Conservation (phyloP, 2,888 invertebrate genomes). For the Ypsolopha scabrella region DNA sequence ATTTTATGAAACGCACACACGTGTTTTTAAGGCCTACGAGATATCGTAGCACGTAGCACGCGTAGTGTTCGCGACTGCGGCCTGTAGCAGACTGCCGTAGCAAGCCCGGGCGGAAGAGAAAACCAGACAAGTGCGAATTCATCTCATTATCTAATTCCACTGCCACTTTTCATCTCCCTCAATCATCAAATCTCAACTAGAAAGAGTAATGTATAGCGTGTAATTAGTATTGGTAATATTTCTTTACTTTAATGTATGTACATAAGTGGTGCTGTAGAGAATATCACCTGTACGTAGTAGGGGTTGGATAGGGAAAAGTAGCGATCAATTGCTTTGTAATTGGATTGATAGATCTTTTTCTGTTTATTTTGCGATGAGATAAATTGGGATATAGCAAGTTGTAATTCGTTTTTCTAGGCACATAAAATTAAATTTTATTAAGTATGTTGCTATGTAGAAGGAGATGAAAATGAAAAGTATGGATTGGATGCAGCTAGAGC, state of each 20-base stretch:
- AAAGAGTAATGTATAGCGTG: background rate
- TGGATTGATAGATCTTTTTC: too few species aligned
- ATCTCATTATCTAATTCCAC: slow-evolving; percentile 13
- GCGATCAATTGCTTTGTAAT: too few species aligned
- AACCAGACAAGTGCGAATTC: slow-evolving; percentile 22
- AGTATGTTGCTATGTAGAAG: too few species aligned
- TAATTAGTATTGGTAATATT: background rate
- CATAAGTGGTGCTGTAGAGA: background rate
- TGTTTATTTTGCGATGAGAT: too few species aligned
- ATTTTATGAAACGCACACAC: background rate
- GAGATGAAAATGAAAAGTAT: too few species aligned
- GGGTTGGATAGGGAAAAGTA: too few species aligned
- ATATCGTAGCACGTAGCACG: slow-evolving; percentile 24
- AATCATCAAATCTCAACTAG: background rate
- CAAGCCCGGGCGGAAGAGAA: background rate
- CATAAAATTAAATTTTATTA: too few species aligned
- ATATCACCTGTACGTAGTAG: background rate
- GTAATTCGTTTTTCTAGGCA: too few species aligned
- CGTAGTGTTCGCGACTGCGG: slow-evolving; percentile 48
- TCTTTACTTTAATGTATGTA: background rate
- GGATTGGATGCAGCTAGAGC: too few species aligned
- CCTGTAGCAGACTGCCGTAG: slow-evolving; percentile 50
- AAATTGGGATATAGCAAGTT: too few species aligned
- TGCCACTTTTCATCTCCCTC: background rate
- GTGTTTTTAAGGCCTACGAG: slow-evolving; percentile 4